Base-by-base conservation (phyloP, 2,888 invertebrate species). In the Rutpela maculata region DNA sequence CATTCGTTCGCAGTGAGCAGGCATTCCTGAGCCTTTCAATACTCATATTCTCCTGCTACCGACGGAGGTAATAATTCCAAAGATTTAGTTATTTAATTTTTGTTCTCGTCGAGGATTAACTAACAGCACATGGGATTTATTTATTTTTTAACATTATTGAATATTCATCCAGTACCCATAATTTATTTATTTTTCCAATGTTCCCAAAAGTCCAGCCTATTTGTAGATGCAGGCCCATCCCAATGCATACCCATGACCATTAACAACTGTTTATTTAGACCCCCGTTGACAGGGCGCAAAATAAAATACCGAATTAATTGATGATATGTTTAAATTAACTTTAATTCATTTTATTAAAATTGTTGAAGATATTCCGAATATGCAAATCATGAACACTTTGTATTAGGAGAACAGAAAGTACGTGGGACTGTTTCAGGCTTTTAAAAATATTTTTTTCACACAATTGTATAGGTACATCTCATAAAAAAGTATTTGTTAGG, bases 331-430 rank as follows among this genome's bases (percentile, higher is more conserved):
- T n/a, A 50, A 15, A 43, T 43, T 17, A 12, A 74, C 43, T 35
- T 66, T 66, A 70, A 43, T 50, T 18, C 19, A 65, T 55, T 55
- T 55, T n/a, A 68, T 75, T 69, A 56, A 75, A 62, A 69, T 75
- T 69, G 75, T 75, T 18, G 18, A 65, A 67, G 67, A 67, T 67
- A 77, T 80, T 78, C 80, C 17, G 77, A 79, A 80, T 85, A 85
- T 85, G 87, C 86, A 87, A 87, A 87, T 87, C 84, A 84, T 84
- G 85, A 86, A 84, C 84, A 81, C 80, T 81, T 84, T 81, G 55
- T 73, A 86, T 18, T 77, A 87, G 87, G 87, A 86, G 74, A 81
- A 22, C 83, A 87, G 82, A 79, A 85, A 19, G n/a, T 56, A 22
- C 5, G 43, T 31, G 69, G 63, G 72, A 77, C 67, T 77, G 76